phyloP scores from a whole-genome alignment of 2,888 invertebrate genomes.

The Orchesella flavescens region DNA sequence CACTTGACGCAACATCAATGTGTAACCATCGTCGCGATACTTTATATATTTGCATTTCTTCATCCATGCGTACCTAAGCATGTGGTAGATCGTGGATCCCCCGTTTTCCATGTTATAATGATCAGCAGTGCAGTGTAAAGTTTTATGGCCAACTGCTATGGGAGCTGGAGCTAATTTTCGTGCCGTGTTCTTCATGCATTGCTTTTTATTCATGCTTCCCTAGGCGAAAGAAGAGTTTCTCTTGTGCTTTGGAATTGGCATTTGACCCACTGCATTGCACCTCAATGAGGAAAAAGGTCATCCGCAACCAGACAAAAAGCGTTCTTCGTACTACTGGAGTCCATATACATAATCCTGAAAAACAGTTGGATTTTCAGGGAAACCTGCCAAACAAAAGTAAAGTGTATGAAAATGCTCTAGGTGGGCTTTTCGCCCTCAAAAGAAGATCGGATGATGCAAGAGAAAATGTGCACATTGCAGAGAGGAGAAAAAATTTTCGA shows the following conservation, averaged over 20 bases:
- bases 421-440: background rate
- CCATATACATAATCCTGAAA: constrained; percentile 15
- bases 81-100: background rate
- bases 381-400: constrained; percentile 45
- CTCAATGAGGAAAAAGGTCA: constrained; percentile 61
- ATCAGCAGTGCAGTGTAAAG: constrained; percentile 62
- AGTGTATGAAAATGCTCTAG: background rate
- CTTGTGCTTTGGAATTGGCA: constrained; percentile 63
- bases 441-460: background rate
- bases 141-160: constrained; percentile 61
- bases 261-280: constrained; percentile 65
- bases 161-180: constrained; percentile 62
- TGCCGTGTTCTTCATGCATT: constrained; percentile 61
- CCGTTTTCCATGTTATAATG: constrained; percentile 42
- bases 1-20: constrained; percentile 53
- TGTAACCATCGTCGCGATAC: constrained; percentile 51
- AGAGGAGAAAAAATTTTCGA: constrained; percentile 26
- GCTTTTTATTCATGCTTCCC: constrained; percentile 64
- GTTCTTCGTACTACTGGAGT: background rate
- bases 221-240: constrained; percentile 51
- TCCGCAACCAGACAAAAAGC: constrained; percentile 57
- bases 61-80: constrained; percentile 8
- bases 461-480: background rate
- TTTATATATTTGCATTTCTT: constrained; percentile 58
- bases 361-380: constrained; percentile 45